Evolutionary conservation across 1,140 invertebrate genomes (phyloP).

Genomic region (Drosophila cardini): DNA sequence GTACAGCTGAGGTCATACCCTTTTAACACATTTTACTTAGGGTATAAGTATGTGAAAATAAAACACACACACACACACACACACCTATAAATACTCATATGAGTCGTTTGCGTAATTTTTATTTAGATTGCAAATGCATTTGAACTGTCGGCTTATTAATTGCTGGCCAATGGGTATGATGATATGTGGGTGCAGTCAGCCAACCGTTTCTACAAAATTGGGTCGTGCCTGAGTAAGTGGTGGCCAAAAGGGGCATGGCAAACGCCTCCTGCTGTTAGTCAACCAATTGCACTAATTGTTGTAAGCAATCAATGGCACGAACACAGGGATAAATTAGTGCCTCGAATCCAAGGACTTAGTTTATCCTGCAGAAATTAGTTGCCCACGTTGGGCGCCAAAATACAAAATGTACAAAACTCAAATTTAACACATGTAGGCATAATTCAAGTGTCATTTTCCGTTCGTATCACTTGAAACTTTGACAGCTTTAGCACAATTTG

Average conservation of each 20-base stretch:
- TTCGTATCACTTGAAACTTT: neutral
- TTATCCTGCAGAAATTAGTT: neutral
- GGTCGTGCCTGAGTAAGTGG: conserved; percentile 42
- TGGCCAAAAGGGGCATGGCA: conserved; percentile 10
- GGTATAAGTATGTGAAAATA: neutral
- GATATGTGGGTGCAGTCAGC: conserved; percentile 31
- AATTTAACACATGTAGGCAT: neutral
- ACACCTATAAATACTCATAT: neutral
- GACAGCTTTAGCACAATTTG: conserved; percentile 10
- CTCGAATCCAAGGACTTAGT: neutral
- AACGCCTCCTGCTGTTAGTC: conserved; percentile 28
- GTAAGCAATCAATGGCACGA: conserved; percentile 34
- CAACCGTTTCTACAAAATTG: conserved; percentile 43
- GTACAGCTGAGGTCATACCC: too few species aligned
- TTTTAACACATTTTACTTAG: neutral
- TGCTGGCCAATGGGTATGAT: conserved; percentile 37
- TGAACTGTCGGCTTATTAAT: conserved; percentile 46
- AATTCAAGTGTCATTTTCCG: conserved; percentile 21
- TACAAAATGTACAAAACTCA: conserved; percentile 1
- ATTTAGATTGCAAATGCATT: conserved; percentile 49
- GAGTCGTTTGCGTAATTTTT: conserved; percentile 50
- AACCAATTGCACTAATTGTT: conserved; percentile 42
- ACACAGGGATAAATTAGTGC: conserved; percentile 19
- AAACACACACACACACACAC: too few species aligned
- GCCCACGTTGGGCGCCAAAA: conserved; percentile 3